Conservation (phyloP, 2,888 invertebrate species). For the Pyrrhia umbra region DNA sequence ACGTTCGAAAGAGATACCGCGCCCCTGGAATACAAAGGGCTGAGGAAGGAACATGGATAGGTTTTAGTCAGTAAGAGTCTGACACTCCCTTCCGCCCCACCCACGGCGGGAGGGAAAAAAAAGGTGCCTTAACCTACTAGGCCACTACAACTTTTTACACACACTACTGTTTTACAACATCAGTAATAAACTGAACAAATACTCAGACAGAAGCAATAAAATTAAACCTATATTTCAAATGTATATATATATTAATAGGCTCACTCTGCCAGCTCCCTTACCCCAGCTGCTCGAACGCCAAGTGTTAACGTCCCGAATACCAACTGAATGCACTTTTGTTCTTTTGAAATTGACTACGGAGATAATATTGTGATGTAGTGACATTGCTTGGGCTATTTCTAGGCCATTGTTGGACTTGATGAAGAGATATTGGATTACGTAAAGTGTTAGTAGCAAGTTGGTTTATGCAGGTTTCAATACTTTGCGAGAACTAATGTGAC, state of each 20-base stretch:
- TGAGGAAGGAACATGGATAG: no score
- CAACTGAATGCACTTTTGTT: constrained; percentile 71
- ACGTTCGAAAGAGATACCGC: no score
- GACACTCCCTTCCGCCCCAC: no score
- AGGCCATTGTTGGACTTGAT: constrained; percentile 26
- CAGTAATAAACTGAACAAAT: no score
- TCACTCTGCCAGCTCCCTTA: constrained; percentile 34
- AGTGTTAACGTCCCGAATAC: constrained; percentile 71
- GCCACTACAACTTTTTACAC: no score
- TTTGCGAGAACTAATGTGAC: background rate
- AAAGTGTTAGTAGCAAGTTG: background rate
- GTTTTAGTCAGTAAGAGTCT: no score
- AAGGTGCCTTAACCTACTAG: no score
- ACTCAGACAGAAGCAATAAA: no score
- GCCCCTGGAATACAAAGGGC: no score
- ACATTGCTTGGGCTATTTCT: constrained; percentile 27
- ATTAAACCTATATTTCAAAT: background rate
- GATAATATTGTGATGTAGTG: constrained; percentile 49
- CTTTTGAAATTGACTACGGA: constrained; percentile 64
- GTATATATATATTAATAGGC: background rate
- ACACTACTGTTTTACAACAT: no score
- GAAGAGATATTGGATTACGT: background rate
- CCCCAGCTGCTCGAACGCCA: constrained; percentile 61
- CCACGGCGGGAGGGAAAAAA: no score
- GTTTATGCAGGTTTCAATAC: background rate